phyloP scores from a whole-genome alignment of 1,140 invertebrate genomes.

The Belonocnema kinseyi region DNA sequence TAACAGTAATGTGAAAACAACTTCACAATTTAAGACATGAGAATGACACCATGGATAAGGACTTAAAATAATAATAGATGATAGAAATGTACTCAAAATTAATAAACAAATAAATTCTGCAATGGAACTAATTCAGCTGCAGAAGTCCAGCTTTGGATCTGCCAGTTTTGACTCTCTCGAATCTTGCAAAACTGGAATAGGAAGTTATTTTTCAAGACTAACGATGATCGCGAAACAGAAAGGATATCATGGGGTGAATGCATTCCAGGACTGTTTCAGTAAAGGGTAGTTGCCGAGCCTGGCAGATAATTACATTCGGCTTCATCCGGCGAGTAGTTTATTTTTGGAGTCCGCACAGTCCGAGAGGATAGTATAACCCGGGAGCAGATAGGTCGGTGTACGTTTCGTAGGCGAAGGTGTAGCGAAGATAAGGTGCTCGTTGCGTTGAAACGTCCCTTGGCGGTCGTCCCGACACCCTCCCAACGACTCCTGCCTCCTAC shows the following conservation, averaged over 20 bases:
- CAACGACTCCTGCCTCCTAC: conserved; percentile 39
- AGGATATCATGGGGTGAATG: conserved; percentile 26
- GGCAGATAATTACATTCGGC: conserved; percentile 61
- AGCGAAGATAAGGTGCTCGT: conserved; percentile 73
- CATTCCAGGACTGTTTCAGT: conserved; percentile 28
- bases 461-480: conserved; percentile 59
- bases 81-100: too few species aligned
- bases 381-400: conserved; percentile 63
- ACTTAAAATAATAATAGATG: too few species aligned
- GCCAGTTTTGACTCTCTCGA: too few species aligned
- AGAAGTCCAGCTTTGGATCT: too few species aligned
- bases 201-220: conserved; percentile 6
- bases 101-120: too few species aligned
- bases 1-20: too few species aligned
- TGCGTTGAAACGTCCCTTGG: conserved; percentile 72
- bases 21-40: too few species aligned
- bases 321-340: conserved; percentile 57
- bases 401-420: conserved; percentile 64
- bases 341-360: conserved; percentile 44
- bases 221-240: conserved; percentile 14
- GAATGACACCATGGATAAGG: too few species aligned
- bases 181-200: too few species aligned
- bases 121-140: too few species aligned
- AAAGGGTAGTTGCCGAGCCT: conserved; percentile 44
- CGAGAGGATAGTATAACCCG: conserved; percentile 34